Percentiles rank a stretch among this genome's conserved stretches.
These are phyloP conservation scores for Ailurus styani DNA, from an alignment of 2,113 vertebrate genomes.

Conservation along the genomic window DNA sequence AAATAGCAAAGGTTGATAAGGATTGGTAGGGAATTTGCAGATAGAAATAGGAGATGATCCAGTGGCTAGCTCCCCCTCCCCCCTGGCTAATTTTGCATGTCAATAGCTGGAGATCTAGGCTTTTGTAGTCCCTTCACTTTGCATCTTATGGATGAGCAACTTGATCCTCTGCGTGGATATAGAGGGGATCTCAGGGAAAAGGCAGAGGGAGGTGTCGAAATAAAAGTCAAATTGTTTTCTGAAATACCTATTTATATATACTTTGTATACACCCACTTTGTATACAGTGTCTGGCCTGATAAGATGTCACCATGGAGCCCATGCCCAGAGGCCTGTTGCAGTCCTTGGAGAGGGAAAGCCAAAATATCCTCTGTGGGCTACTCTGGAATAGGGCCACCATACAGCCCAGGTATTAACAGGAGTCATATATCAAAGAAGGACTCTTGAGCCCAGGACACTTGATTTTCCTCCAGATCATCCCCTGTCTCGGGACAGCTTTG, in stretches of 20 bases:
- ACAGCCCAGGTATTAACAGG: neutral
- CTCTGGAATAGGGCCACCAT: neutral
- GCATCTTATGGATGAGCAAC: rapidly evolving
- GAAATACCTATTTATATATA: neutral
- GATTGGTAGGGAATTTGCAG: neutral
- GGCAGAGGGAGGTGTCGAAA: neutral
- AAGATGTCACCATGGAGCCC: neutral
- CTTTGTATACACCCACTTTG: neutral
- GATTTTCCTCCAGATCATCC: neutral
- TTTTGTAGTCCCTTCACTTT: neutral
- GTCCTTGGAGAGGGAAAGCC: neutral
- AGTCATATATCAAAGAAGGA: neutral
- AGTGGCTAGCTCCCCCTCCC: neutral
- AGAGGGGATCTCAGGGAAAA: neutral
- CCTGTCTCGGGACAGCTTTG: neutral
- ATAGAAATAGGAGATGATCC: neutral
- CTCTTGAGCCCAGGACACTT: neutral
- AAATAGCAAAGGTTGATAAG: neutral
- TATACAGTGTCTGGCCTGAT: neutral
- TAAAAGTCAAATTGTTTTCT: neutral
- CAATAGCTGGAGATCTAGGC: too few relatives aligned
- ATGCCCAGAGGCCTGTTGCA: too few relatives aligned
- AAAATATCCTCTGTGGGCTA: neutral
- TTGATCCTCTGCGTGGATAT: neutral
- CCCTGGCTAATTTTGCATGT: neutral